These are phyloP conservation scores for Stichopus chloronotus DNA, from an alignment of 35 echinoderm and acorn worm genomes.

Conservation along the genomic window DNA sequence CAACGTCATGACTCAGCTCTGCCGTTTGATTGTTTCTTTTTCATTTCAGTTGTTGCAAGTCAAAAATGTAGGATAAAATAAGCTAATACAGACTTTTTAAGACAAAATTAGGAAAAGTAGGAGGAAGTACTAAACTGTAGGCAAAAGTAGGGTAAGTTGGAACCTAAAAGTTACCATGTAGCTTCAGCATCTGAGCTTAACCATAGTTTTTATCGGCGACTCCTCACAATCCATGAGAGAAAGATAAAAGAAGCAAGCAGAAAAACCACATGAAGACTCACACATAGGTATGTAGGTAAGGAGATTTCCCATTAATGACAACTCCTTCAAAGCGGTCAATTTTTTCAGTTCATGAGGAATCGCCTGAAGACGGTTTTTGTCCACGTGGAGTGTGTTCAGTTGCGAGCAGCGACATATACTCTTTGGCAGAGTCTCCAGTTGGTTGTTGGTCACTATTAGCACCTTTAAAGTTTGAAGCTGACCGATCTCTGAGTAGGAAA, in stretches of 20 bases:
- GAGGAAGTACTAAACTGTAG: too few relatives aligned
- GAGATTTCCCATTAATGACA: slow-evolving; percentile 35
- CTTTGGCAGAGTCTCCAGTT: slow-evolving; percentile 11
- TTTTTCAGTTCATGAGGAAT: slow-evolving; percentile 33
- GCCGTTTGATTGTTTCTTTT: too few relatives aligned
- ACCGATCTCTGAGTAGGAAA: slow-evolving; percentile 23
- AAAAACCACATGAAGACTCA: not conserved
- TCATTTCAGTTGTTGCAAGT: too few relatives aligned
- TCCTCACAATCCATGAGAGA: too few relatives aligned
- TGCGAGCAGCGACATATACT: not conserved
- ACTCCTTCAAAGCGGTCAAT: slow-evolving; percentile 1
- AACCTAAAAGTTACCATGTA: too few relatives aligned
- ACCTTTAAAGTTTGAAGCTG: slow-evolving; percentile 21
- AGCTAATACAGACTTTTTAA: too few relatives aligned
- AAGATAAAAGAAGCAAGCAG: not conserved
- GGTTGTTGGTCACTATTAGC: slow-evolving; percentile 35
- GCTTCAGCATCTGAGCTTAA: too few relatives aligned
- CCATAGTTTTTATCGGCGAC: too few relatives aligned
- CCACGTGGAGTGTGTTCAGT: slow-evolving; percentile 20
- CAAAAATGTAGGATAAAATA: too few relatives aligned
- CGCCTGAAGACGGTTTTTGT: slow-evolving; percentile 20
- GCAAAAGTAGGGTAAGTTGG: too few relatives aligned
- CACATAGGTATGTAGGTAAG: slow-evolving; percentile 26
- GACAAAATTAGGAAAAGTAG: too few relatives aligned
- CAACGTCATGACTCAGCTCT: too few relatives aligned